Percentiles rank a stretch among this genome's conserved stretches.
Evolutionary conservation across 2,888 invertebrate species (phyloP).

Genomic region (Lypha dubia): DNA sequence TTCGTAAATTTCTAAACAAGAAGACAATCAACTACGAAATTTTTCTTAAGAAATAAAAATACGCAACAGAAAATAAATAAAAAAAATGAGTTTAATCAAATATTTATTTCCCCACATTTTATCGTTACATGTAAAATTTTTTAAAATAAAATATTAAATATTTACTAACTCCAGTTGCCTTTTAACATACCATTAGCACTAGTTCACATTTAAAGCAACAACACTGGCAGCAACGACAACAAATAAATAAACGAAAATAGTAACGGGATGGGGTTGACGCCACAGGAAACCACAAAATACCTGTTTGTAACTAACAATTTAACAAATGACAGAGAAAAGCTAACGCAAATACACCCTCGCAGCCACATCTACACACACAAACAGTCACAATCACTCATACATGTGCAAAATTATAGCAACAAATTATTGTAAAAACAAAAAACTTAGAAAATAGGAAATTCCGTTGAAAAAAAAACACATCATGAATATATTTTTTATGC

Average conservation of each 20-base stretch:
- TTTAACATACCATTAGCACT: constrained; percentile 61
- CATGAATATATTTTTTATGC: constrained; percentile 15
- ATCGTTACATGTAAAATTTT: neutral
- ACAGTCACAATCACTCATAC: neutral
- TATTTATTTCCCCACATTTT: neutral
- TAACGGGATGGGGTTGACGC: constrained; percentile 27
- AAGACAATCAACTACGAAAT: no score
- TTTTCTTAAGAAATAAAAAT: no score
- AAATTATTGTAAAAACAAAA: constrained; percentile 21
- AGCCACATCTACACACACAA: neutral
- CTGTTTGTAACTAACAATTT: constrained; percentile 69
- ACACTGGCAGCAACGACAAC: neutral
- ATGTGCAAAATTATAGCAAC: neutral
- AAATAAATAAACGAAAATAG: constrained; percentile 30
- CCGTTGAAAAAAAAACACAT: constrained; percentile 6
- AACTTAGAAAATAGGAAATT: constrained; percentile 40
- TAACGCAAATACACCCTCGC: no score
- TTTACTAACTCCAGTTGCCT: neutral
- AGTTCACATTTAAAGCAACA: constrained; percentile 39
- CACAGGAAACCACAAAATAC: constrained; percentile 69
- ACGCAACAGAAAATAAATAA: no score
- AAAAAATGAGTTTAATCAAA: neutral
- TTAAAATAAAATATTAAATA: neutral
- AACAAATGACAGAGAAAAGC: constrained; percentile 64
- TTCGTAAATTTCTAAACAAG: no score